Percentiles rank a stretch among this genome's conserved stretches.
Conservation (phyloP, 2,888 invertebrate genomes). For the Emesis russula region DNA sequence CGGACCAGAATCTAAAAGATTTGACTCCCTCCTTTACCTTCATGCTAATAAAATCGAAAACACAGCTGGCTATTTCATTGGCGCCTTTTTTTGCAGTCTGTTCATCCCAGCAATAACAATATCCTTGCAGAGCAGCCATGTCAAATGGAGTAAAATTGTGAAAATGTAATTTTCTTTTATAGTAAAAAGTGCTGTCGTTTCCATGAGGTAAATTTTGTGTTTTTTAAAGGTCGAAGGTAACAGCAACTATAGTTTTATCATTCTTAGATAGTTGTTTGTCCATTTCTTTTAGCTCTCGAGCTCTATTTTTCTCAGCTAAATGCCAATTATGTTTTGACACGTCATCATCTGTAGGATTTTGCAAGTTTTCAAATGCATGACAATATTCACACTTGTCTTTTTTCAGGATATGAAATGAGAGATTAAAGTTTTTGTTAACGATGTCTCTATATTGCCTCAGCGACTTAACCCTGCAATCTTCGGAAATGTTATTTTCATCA, state of each 20-base stretch:
- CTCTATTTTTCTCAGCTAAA: not conserved
- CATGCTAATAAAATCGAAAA: not conserved
- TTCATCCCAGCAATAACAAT: slow-evolving; percentile 47
- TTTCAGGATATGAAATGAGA: slow-evolving; percentile 44
- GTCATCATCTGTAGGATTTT: not conserved
- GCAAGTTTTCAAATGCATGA: slow-evolving; percentile 16
- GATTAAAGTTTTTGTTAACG: slow-evolving; percentile 56
- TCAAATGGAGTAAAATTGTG: slow-evolving; percentile 53
- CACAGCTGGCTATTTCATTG: slow-evolving; percentile 8
- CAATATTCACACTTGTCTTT: slow-evolving; percentile 43
- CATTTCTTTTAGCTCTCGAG: not conserved
- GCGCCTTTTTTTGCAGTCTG: not conserved
- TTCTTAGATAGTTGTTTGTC: not conserved
- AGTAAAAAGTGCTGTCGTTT: slow-evolving; percentile 42
- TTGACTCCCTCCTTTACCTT: not conserved
- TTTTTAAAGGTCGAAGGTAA: slow-evolving; percentile 54
- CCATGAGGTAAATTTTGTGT: slow-evolving; percentile 38
- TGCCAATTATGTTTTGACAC: slow-evolving; percentile 4
- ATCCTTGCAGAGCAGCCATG: slow-evolving; percentile 30
- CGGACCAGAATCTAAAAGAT: slow-evolving; percentile 4
- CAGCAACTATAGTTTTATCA: not conserved
- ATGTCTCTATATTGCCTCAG: slow-evolving; percentile 53
- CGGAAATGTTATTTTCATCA: slow-evolving; percentile 56
- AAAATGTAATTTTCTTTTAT: slow-evolving; percentile 47
- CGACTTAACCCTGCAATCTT: slow-evolving; percentile 41